Evolutionary conservation across 2,797 vertebrate species (phyloP), one percentile per base, ranked within the genome.

Genomic region (Cynopterus sphinx): DNA sequence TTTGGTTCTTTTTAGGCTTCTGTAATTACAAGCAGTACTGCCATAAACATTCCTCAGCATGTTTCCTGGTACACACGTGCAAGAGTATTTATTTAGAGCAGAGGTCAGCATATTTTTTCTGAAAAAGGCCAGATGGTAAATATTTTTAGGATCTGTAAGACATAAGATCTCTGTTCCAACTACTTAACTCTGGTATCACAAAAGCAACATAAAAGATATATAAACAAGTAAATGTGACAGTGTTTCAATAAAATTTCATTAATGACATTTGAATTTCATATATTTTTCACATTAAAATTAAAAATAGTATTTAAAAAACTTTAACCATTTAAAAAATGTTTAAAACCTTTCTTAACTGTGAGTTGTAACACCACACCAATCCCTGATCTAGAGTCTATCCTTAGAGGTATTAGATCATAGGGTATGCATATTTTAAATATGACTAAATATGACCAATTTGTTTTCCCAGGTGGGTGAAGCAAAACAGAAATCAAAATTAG

Each of bases 261-360:
- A 81, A 93, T 2, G n/a, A 95, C 88, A 94, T 82, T 13, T 78
- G 53, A 74, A 74, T 67, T 46, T 71, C 57, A 59, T 63, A 2
- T 71, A 67, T 78, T 84, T 89, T 95, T 81, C 36, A 91, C 16
- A 71, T 77, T 70, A 91, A 86, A 86, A 78, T 57, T n/a, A 70
- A 81, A 81, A 86, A 75, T 33, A 33, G 78, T 59, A 21, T 71
- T 85, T 55, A 55, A 26, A 21, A 61, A 28, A 68, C 57, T 82
- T 43, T 53, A 49, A 75, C 2, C 53, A 93, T 57, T 87, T 95
- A 55, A 89, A 93, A 91, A 86, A 82, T 61, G 33, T 94, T 86
- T 63, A 77, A 89, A 91, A 71, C 2, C 36, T 83, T 74, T 88
- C 26, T 65, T 81, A 55, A 74, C 16, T 73, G 33, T 74, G 7